These are phyloP conservation scores for Eupelmus urozonus DNA, from an alignment of 2,888 invertebrate genomes.

Conservation along the genomic window DNA sequence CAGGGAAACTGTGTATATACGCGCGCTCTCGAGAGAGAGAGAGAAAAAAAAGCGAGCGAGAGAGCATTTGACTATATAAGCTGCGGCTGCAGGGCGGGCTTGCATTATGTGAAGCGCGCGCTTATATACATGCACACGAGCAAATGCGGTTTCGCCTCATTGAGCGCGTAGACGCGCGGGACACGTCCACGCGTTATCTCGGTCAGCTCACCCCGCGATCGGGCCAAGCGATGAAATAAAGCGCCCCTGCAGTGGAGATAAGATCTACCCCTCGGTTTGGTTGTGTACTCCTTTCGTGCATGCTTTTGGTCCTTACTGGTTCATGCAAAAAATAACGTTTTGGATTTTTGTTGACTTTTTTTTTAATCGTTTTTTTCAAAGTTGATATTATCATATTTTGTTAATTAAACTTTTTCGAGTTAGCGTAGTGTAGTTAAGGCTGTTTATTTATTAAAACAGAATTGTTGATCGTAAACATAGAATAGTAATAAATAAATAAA, in stretches of 20 bases:
- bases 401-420: neutral
- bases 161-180: neutral
- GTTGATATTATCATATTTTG: too few relatives aligned
- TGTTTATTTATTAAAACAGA: too few relatives aligned
- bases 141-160: slow-evolving; percentile 47
- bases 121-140: slow-evolving; percentile 8
- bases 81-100: neutral
- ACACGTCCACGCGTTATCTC: slow-evolving; percentile 71
- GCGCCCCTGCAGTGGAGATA: slow-evolving; percentile 69
- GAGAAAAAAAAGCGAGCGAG: neutral
- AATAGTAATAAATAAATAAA: too few relatives aligned
- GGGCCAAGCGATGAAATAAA: slow-evolving; percentile 33
- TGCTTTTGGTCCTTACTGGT: neutral
- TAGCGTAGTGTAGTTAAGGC: neutral
- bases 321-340: too few relatives aligned
- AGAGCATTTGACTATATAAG: slow-evolving; percentile 1
- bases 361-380: neutral
- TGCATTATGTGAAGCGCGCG: slow-evolving; percentile 1
- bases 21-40: slow-evolving; percentile 2
- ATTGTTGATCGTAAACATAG: too few relatives aligned
- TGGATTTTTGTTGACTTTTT: neutral
- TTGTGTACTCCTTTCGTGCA: neutral
- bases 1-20: slow-evolving; percentile 8
- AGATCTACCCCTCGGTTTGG: slow-evolving; percentile 71
- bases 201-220: slow-evolving; percentile 68